Conservation (phyloP, 2,888 invertebrate species). For the Drosophila barbarae region DNA sequence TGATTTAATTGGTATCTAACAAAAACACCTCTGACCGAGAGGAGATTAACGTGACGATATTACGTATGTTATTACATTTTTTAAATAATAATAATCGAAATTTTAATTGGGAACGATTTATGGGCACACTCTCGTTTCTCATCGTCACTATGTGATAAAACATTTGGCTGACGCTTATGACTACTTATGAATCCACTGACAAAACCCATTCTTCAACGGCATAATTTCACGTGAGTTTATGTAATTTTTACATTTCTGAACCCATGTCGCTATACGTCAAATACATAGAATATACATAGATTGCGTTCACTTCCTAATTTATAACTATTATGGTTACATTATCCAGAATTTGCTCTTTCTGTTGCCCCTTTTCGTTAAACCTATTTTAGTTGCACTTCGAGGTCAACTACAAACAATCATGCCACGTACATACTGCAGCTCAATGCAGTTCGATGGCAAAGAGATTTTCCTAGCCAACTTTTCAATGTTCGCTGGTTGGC, state of each 20-base stretch:
- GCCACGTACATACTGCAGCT: conserved; percentile 10
- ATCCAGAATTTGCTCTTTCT: not conserved
- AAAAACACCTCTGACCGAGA: not conserved
- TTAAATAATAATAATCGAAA: no score
- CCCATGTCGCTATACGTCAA: no score
- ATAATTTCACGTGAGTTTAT: no score
- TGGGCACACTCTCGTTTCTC: no score
- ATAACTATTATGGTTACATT: not conserved
- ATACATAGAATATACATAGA: no score
- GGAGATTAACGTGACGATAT: not conserved
- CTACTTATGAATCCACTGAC: no score
- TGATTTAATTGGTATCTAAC: not conserved
- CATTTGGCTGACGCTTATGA: no score
- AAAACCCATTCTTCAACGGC: no score
- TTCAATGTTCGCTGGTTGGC: not conserved
- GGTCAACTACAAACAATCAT: conserved; percentile 11
- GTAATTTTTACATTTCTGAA: no score
- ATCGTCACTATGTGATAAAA: no score
- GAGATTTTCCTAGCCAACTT: conserved; percentile 4
- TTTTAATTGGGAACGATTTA: no score
- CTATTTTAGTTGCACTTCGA: conserved; percentile 15
- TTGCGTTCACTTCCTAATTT: no score
- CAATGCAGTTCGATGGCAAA: conserved; percentile 8
- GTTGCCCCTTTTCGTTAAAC: not conserved
- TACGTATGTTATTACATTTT: not conserved